Percentiles rank a stretch among this genome's conserved stretches.
These are phyloP conservation scores for Lumbricus terrestris DNA, from an alignment of 2,888 invertebrate genomes.

Conservation along the genomic window DNA sequence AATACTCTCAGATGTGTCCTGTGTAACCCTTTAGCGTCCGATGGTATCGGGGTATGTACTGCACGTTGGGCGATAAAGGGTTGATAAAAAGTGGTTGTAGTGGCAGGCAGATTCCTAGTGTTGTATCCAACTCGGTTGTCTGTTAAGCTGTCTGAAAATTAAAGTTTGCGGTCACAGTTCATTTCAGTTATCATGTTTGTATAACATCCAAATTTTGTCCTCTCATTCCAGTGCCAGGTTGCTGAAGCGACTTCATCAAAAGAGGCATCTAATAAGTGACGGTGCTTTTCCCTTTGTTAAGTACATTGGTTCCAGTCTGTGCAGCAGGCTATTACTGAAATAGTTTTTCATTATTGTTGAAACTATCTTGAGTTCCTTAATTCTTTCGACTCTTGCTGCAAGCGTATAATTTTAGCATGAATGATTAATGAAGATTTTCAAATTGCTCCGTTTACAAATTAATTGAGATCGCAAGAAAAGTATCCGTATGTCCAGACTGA, in stretches of 20 bases:
- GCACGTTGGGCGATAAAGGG: too few relatives aligned
- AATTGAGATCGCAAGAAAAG: not conserved
- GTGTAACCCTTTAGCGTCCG: too few relatives aligned
- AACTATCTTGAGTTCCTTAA: not conserved
- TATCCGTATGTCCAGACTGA: not conserved
- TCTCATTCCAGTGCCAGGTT: too few relatives aligned
- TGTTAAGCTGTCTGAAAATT: not conserved
- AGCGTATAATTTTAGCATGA: not conserved
- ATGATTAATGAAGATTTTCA: not conserved
- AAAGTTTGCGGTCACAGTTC: not conserved
- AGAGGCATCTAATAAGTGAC: not conserved
- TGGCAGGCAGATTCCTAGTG: not conserved
- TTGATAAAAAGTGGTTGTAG: too few relatives aligned
- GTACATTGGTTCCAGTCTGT: not conserved
- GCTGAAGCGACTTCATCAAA: too few relatives aligned
- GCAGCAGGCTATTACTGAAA: too few relatives aligned
- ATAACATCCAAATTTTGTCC: too few relatives aligned
- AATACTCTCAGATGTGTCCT: not conserved
- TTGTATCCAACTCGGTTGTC: not conserved
- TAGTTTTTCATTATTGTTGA: not conserved
- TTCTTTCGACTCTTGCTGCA: not conserved
- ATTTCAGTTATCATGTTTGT: too few relatives aligned
- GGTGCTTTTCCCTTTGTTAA: not conserved
- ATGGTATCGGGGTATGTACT: too few relatives aligned
- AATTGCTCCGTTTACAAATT: not conserved